Evolutionary conservation across 2,888 invertebrate species (phyloP).

Genomic region (Hemaris fuciformis): DNA sequence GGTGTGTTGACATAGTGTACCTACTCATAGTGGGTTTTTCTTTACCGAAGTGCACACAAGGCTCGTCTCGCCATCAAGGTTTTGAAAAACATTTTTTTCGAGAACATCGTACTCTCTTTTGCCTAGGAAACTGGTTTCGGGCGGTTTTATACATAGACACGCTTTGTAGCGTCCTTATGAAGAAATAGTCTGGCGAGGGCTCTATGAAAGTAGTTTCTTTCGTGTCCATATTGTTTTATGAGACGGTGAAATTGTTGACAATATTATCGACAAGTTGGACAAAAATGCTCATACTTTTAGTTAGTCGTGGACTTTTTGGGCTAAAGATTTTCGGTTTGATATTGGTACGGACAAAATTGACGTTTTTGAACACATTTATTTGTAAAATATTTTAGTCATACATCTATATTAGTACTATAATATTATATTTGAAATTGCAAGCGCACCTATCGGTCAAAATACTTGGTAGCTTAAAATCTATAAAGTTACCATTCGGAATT

Average conservation of each 20-base stretch:
- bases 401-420: too few relatives aligned
- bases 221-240: not conserved
- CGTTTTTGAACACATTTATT: too few relatives aligned
- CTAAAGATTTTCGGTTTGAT: too few relatives aligned
- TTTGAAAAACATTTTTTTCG: constrained; percentile 34
- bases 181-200: not conserved
- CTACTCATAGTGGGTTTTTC: constrained; percentile 52
- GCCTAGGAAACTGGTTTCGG: constrained; percentile 25
- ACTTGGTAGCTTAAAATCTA: too few relatives aligned
- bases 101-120: constrained; percentile 25
- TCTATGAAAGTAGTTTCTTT: not conserved
- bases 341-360: too few relatives aligned
- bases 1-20: constrained; percentile 64
- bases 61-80: constrained; percentile 48
- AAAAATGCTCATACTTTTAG: not conserved
- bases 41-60: constrained; percentile 59
- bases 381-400: too few relatives aligned
- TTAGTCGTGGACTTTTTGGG: too few relatives aligned
- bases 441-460: too few relatives aligned
- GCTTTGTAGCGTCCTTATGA: not conserved
- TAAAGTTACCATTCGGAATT: too few relatives aligned
- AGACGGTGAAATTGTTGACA: not conserved
- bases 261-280: not conserved
- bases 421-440: too few relatives aligned
- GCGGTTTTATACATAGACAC: not conserved